Conservation (phyloP, 2,888 invertebrate species). For the Pegoplata infirma region DNA sequence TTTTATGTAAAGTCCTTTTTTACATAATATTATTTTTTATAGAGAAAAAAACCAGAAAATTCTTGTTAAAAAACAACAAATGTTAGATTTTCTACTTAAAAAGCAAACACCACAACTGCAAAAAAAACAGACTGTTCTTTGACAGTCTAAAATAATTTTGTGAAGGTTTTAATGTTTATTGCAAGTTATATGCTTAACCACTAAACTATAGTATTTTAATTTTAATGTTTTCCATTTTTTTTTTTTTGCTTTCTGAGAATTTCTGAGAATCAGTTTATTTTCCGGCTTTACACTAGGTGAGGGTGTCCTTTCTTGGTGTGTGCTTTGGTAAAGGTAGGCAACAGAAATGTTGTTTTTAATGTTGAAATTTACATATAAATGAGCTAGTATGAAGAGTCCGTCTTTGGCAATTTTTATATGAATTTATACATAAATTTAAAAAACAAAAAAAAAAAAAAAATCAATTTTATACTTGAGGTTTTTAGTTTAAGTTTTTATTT, state of each 20-base stretch:
- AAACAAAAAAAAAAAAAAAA: neutral
- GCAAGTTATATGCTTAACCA: slow-evolving; percentile 21
- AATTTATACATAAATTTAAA: slow-evolving; percentile 36
- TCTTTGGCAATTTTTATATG: slow-evolving; percentile 35
- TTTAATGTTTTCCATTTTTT: slow-evolving; percentile 56
- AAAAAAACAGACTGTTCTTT: neutral
- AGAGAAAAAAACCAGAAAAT: slow-evolving; percentile 11
- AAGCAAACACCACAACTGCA: no score
- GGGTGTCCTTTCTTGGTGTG: neutral
- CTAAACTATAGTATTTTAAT: slow-evolving; percentile 60
- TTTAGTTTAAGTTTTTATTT: neutral
- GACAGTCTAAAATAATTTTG: slow-evolving; percentile 31
- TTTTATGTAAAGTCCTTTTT: no score
- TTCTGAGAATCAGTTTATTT: no score
- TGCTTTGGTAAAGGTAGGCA: slow-evolving; percentile 5
- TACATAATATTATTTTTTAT: slow-evolving; percentile 16
- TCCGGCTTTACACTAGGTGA: neutral
- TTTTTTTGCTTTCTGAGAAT: neutral
- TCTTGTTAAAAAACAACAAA: neutral
- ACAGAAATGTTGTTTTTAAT: slow-evolving; percentile 10
- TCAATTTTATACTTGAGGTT: neutral
- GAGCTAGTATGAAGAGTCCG: slow-evolving; percentile 29
- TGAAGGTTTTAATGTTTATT: slow-evolving; percentile 12
- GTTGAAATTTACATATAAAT: slow-evolving; percentile 61
- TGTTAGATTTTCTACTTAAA: neutral